Evolutionary conservation across 2,888 invertebrate genomes (phyloP).

Genomic region (Nebria brevicollis): DNA sequence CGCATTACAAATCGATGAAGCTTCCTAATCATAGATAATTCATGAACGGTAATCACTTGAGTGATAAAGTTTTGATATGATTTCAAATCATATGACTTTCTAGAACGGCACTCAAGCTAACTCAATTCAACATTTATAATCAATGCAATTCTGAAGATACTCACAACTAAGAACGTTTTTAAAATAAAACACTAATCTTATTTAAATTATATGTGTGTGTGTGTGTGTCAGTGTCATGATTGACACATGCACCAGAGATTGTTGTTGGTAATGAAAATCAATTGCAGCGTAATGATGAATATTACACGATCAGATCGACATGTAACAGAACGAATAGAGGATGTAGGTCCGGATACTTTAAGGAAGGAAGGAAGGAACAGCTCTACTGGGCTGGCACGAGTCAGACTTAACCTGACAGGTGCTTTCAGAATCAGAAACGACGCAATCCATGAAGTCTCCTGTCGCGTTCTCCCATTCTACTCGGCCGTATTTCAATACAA

Average conservation of each 20-base stretch:
- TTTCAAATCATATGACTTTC: background rate
- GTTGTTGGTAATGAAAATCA: background rate
- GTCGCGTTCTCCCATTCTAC: slow-evolving; percentile 9
- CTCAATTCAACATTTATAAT: too few species aligned
- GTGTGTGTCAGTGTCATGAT: background rate
- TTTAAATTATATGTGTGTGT: background rate
- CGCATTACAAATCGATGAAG: slow-evolving; percentile 18
- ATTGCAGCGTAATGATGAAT: background rate
- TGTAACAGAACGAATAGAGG: background rate
- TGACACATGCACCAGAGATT: background rate
- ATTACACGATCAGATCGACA: background rate
- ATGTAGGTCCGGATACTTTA: background rate
- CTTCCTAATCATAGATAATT: slow-evolving; percentile 16
- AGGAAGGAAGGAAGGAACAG: slow-evolving; percentile 45
- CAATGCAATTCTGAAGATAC: too few species aligned
- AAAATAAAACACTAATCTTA: too few species aligned
- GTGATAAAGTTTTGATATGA: background rate
- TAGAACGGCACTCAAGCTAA: too few species aligned
- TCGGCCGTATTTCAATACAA: slow-evolving; percentile 54
- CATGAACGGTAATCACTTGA: background rate
- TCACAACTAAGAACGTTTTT: too few species aligned
- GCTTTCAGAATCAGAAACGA: slow-evolving; percentile 42
- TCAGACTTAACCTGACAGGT: slow-evolving; percentile 49
- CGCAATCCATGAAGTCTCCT: slow-evolving; percentile 51
- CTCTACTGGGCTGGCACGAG: slow-evolving; percentile 27